These are phyloP conservation scores for Chloroceryle aenea DNA, from an alignment of 2,113 vertebrate species.

Conservation along the genomic window DNA sequence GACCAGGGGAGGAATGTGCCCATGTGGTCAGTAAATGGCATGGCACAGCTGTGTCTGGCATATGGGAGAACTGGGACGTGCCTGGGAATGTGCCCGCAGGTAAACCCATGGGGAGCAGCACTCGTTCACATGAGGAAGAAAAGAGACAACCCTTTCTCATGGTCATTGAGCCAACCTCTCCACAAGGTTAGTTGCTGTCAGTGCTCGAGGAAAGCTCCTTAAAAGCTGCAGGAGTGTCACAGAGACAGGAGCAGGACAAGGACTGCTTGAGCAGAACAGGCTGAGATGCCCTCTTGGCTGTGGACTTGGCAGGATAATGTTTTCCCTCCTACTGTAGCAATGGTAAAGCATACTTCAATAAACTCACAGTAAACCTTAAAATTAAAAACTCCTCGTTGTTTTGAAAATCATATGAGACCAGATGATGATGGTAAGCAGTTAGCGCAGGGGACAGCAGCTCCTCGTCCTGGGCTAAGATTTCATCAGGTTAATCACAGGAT, in stretches of 20 bases:
- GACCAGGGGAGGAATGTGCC: background rate
- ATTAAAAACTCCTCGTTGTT: background rate
- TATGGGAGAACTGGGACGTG: accelerated
- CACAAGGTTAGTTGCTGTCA: background rate
- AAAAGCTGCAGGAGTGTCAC: background rate
- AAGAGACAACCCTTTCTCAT: background rate
- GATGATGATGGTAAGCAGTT: background rate
- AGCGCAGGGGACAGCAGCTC: background rate
- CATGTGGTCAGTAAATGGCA: background rate
- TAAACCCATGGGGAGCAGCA: background rate
- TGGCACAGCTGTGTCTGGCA: background rate
- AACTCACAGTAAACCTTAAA: background rate
- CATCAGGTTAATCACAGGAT: background rate
- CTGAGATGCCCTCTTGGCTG: background rate
- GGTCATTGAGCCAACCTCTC: background rate
- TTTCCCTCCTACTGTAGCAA: background rate
- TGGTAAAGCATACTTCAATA: background rate
- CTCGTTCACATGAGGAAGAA: background rate
- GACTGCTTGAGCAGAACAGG: background rate
- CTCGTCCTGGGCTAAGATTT: background rate
- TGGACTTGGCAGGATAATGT: background rate
- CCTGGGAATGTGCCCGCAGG: background rate
- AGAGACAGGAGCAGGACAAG: background rate
- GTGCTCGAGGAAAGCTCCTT: background rate
- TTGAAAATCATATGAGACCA: background rate